Percentiles rank a stretch among this genome's conserved stretches.
These are phyloP conservation scores for Solenodon paradoxus DNA, from an alignment of 2,113 vertebrate species.

Conservation along the genomic window DNA sequence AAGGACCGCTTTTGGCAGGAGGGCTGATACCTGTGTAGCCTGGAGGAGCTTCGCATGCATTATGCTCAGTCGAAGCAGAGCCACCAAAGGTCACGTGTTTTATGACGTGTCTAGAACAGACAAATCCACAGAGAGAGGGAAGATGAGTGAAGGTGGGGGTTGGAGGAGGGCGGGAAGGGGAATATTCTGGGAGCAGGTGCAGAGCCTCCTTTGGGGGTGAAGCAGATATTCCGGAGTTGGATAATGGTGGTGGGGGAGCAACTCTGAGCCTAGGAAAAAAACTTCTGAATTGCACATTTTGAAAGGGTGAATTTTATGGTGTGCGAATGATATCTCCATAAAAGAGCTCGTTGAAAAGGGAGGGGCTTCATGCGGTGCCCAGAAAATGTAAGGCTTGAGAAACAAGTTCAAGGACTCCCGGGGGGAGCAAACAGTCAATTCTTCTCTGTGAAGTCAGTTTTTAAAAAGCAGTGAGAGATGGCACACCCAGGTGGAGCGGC, in stretches of 20 bases:
- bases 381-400: neutral
- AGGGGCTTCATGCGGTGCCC: neutral
- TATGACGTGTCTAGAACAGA: neutral
- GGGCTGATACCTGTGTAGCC: neutral
- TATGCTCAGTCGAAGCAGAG: neutral
- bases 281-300: neutral
- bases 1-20: neutral
- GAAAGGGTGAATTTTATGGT: neutral
- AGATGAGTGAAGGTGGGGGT: accelerated
- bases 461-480: too few relatives aligned
- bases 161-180: accelerated
- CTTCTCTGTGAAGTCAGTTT: too few relatives aligned
- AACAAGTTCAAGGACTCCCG: neutral
- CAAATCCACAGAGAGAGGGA: neutral
- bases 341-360: neutral
- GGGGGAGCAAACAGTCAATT: neutral
- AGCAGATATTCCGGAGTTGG: neutral
- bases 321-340: neutral
- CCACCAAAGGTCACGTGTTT: neutral
- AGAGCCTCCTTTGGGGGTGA: neutral
- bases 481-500: too few relatives aligned
- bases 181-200: neutral
- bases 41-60: neutral
- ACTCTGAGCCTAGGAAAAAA: neutral
- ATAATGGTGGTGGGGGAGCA: neutral